These are phyloP conservation scores for Abrostola triplasia DNA, from an alignment of 2,888 invertebrate genomes.

Conservation along the genomic window DNA sequence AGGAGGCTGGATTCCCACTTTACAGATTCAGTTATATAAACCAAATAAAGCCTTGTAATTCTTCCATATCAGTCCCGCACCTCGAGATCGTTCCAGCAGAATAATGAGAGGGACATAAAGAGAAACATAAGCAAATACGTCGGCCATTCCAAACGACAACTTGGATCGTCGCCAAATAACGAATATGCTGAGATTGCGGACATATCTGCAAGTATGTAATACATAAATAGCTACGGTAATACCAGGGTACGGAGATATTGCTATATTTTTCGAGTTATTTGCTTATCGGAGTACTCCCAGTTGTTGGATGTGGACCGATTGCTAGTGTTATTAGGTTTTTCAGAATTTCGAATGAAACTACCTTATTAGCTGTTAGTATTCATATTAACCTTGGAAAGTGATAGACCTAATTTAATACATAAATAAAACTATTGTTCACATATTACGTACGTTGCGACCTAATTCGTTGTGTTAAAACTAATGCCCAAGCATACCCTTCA, in stretches of 20 bases:
- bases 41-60: constrained; percentile 19
- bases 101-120: constrained; percentile 52
- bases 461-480: too few relatives aligned
- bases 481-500: too few relatives aligned
- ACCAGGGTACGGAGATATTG: constrained; percentile 10
- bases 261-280: not conserved
- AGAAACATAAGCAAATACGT: constrained; percentile 53
- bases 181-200: constrained; percentile 57
- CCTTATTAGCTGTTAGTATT: too few relatives aligned
- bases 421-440: too few relatives aligned
- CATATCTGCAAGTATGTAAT: constrained; percentile 39
- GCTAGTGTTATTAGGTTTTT: too few relatives aligned
- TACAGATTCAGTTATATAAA: constrained; percentile 10
- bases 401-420: too few relatives aligned
- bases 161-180: constrained; percentile 65
- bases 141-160: constrained; percentile 45
- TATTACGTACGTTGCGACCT: too few relatives aligned
- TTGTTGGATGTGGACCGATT: too few relatives aligned
- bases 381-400: too few relatives aligned
- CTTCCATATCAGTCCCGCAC: constrained; percentile 38
- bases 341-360: too few relatives aligned
- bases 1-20: not conserved
- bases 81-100: constrained; percentile 22
- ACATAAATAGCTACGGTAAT: constrained; percentile 27
- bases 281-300: not conserved